These are phyloP conservation scores for Brachionus angularis DNA, from an alignment of 1,140 invertebrate species.

Conservation along the genomic window DNA sequence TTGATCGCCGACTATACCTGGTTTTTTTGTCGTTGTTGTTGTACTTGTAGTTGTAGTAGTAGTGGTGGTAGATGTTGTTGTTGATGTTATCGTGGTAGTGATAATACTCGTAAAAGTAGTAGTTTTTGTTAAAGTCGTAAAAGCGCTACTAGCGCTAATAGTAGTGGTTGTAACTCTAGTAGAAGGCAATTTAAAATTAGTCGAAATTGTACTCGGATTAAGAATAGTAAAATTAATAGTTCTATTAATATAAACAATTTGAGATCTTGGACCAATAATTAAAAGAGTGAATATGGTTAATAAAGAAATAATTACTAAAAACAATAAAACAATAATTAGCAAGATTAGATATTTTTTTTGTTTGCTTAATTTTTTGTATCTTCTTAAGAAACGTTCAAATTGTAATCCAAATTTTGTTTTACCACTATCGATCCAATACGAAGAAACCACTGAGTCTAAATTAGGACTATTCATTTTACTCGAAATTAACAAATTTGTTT, in stretches of 20 bases:
- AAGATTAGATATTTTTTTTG: conserved; percentile 32
- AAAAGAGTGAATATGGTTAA: conserved; percentile 1
- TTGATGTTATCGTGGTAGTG: too few relatives aligned
- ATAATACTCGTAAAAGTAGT: not conserved
- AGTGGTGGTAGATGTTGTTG: not conserved
- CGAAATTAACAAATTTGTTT: not conserved
- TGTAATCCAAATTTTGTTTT: conserved; percentile 2
- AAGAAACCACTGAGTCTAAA: too few relatives aligned
- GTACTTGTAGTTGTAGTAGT: not conserved
- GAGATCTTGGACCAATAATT: not conserved
- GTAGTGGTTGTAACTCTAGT: too few relatives aligned
- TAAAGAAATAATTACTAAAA: conserved; percentile 14
- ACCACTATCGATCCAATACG: conserved; percentile 11
- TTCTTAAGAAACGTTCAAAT: conserved; percentile 2
- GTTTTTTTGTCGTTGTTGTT: not conserved
- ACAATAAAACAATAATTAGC: conserved; percentile 23
- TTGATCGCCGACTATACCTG: not conserved
- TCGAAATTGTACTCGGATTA: too few relatives aligned
- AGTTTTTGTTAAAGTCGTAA: too few relatives aligned
- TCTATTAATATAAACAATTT: not conserved
- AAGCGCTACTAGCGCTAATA: too few relatives aligned
- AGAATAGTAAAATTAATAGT: not conserved
- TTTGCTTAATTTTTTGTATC: conserved; percentile 4
- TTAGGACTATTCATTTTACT: too few relatives aligned
- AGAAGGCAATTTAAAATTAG: too few relatives aligned